Evolutionary conservation across 2,113 vertebrate genomes (phyloP).

Genomic region (Platysternon megacephalum): DNA sequence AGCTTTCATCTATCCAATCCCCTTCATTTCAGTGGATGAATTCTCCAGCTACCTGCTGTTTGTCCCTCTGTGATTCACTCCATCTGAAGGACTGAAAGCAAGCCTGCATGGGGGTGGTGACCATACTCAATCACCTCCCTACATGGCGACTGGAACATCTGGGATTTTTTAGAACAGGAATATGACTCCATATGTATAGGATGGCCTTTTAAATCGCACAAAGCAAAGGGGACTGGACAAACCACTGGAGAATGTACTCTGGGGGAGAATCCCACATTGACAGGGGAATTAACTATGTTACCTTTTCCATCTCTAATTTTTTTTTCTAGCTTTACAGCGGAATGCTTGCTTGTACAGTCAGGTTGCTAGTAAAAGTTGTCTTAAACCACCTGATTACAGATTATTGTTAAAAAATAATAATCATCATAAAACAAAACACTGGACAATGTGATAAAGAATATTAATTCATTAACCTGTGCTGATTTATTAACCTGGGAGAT

Average conservation of each 20-base stretch:
- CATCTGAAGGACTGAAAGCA: accelerated
- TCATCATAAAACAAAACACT: background rate
- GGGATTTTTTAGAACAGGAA: background rate
- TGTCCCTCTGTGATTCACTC: accelerated
- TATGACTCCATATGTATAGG: background rate
- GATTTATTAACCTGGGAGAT: background rate
- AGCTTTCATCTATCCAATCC: accelerated
- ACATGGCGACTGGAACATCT: accelerated
- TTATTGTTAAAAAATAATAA: no score
- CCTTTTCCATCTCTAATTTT: background rate
- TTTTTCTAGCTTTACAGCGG: background rate
- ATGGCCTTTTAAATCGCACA: background rate
- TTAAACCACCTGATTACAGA: background rate
- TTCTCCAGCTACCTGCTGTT: background rate
- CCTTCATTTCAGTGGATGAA: background rate
- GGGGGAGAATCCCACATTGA: background rate
- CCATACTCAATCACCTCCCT: background rate
- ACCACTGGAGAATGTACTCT: background rate
- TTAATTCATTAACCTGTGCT: background rate
- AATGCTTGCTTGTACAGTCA: background rate
- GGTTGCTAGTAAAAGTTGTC: background rate
- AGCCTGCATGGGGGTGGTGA: accelerated
- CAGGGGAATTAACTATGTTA: background rate
- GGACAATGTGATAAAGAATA: background rate
- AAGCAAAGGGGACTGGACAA: accelerated